phyloP scores from a whole-genome alignment of 2,797 vertebrate species.

The Coilia nasus region DNA sequence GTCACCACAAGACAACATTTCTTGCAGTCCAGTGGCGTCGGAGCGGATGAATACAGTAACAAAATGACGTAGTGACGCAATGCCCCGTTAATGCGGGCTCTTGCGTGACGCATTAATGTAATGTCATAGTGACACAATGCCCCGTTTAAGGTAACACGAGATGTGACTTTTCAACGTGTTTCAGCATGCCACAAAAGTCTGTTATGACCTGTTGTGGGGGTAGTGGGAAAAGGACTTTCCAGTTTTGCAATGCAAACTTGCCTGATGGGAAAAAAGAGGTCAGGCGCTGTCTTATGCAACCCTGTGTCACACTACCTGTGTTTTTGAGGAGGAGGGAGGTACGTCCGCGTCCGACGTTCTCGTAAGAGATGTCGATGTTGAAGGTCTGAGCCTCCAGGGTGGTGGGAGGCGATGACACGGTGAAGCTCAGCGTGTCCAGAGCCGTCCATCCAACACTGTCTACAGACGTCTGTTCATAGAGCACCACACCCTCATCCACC shows the following conservation, averaged over 20 bases:
- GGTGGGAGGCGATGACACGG: conserved; percentile 78
- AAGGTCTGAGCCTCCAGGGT: conserved; percentile 80
- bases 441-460: conserved; percentile 78
- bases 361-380: conserved; percentile 85
- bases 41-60: no score
- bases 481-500: conserved; percentile 80
- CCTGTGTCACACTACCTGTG: conserved; percentile 72
- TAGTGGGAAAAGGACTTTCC: background rate
- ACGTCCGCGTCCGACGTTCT: conserved; percentile 73
- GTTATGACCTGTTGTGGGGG: background rate
- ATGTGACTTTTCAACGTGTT: background rate
- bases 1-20: no score
- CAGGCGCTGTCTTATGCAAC: background rate
- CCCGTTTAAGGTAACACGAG: background rate
- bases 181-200: background rate
- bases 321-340: conserved; percentile 83
- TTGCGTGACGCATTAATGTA: no score
- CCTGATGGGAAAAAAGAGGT: background rate
- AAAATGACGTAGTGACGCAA: no score
- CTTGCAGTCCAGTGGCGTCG: no score
- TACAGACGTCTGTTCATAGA: conserved; percentile 77
- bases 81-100: no score
- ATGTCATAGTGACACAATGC: no score
- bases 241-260: background rate
- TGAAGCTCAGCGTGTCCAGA: conserved; percentile 86